A percentile compares a stretch with the other conserved stretches of the same genome.
Conservation (phyloP, 2,797 vertebrate species). For the Melanotaenia boesemani region DNA sequence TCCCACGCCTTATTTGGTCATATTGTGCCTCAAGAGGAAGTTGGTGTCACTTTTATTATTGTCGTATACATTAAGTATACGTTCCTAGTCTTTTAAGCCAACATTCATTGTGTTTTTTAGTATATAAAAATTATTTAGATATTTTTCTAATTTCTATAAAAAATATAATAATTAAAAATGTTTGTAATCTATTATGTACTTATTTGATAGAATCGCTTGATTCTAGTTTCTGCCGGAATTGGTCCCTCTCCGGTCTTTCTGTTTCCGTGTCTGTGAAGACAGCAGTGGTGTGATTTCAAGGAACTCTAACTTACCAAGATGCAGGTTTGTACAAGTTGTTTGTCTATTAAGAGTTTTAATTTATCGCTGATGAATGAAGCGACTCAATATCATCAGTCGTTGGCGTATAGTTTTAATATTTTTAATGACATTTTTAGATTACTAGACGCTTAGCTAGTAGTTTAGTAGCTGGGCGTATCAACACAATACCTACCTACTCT, state of each 20-base stretch:
- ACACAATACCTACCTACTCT: background rate
- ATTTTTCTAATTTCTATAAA: rapidly evolving
- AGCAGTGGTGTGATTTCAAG: constrained; percentile 65
- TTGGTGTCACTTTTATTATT: constrained; percentile 77
- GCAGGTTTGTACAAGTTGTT: constrained; percentile 71
- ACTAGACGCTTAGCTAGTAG: background rate
- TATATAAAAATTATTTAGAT: background rate
- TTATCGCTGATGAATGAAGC: rapidly evolving
- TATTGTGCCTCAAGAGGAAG: constrained; percentile 64
- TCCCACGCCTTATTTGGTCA: constrained; percentile 79
- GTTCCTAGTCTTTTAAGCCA: constrained; percentile 9
- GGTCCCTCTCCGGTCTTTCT: constrained; percentile 52
- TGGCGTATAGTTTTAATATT: background rate
- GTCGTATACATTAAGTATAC: constrained; percentile 18
- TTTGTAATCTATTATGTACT: rapidly evolving
- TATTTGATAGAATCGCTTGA: rapidly evolving
- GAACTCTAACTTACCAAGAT: constrained; percentile 52
- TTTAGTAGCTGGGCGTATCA: background rate
- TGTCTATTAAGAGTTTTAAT: rapidly evolving
- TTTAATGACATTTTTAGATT: background rate
- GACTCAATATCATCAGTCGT: rapidly evolving
- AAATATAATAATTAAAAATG: rapidly evolving
- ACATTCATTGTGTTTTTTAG: rapidly evolving
- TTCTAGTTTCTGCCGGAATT: constrained; percentile 63
- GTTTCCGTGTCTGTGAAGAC: constrained; percentile 64